Base-by-base conservation (phyloP, 2,113 vertebrate genomes). In the Sylvietta virens region DNA sequence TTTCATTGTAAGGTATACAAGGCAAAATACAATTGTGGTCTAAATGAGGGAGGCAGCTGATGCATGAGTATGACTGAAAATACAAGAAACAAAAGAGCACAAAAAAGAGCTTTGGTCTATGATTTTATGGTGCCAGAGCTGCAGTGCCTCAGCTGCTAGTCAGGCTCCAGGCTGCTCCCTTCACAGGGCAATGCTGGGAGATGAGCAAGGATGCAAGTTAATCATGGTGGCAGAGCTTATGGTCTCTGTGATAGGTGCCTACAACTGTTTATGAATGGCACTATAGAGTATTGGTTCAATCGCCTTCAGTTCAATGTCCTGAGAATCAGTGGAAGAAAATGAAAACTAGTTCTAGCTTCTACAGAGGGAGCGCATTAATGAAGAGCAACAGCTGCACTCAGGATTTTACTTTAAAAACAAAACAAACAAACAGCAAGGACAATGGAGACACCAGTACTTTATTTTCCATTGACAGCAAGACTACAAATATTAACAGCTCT, bases 401-500 rank as follows among this genome's bases (percentile, higher is more conserved):
- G 44, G 24, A 54, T 9, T 48, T 81, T 27, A 28, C 60, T 56
- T 45, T 8, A 50, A 57, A 81, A 60, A 56, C 22, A 64, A 74
- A 81, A 35, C 14, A 81, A 74, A 48, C 31, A 62, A 89, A 67
- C 47, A 87, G 60, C 50, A 86, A 70, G 10, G 45, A 71, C 65
- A 88, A 93, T 3, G 7, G 47, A 81, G 15, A 86, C 33, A 94
- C 7, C 23, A 71, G 33, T 42, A 66, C 27, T 96, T 96, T 95
- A 96, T 95, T 95, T 92, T 76, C 37, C n/a, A 64, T 16, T 20
- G 11, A 90, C 31, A 89, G 27, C 26, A 91, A 70, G 18, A 61
- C 48, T 61, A 37, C 23, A 91, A 64, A 31, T 51, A 90, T 56
- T 35, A 87, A 48, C 33, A 71, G 24, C 7, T 28, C 54, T 45